A percentile compares a stretch with the other conserved stretches of the same genome.
Evolutionary conservation across 2,888 invertebrate genomes (phyloP).

Genomic region (Ametastegia equiseti): DNA sequence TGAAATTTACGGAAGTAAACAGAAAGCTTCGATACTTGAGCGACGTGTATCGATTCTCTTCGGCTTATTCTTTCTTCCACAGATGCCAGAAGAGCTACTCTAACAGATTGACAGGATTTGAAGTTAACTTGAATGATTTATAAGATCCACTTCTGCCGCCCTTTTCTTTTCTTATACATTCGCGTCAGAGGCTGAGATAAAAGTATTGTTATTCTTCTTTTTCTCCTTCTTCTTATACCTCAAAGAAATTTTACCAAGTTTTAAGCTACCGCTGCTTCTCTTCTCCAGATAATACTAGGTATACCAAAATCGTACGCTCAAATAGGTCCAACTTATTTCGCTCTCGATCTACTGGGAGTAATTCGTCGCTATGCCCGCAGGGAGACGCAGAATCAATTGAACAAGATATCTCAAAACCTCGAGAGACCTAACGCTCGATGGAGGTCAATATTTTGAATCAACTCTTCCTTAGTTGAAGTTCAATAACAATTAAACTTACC

Average conservation of each 20-base stretch:
- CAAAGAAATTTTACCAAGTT: neutral
- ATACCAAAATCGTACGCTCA: neutral
- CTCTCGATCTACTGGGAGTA: neutral
- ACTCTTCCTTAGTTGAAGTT: neutral
- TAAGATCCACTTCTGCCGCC: conserved; percentile 10
- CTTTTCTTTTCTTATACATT: neutral
- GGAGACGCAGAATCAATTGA: conserved; percentile 12
- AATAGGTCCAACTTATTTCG: neutral
- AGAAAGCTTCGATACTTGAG: neutral
- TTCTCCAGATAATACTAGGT: neutral
- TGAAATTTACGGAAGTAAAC: neutral
- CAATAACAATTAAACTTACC: neutral
- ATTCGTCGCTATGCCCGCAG: neutral
- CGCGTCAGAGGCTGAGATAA: neutral
- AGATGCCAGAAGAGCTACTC: conserved; percentile 39
- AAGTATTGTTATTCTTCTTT: conserved; percentile 3
- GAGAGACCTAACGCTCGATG: neutral
- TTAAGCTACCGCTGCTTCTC: neutral
- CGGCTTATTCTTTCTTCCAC: conserved; percentile 13
- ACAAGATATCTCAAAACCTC: conserved; percentile 1
- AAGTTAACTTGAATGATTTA: conserved; percentile 40
- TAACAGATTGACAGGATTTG: conserved; percentile 40
- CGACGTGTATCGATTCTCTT: conserved; percentile 29
- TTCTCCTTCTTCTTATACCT: neutral
- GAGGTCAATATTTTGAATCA: neutral